A percentile compares a stretch with the other conserved stretches of the same genome.
Evolutionary conservation across 2,797 vertebrate species (phyloP).

Genomic region (Cyclura pinguis): DNA sequence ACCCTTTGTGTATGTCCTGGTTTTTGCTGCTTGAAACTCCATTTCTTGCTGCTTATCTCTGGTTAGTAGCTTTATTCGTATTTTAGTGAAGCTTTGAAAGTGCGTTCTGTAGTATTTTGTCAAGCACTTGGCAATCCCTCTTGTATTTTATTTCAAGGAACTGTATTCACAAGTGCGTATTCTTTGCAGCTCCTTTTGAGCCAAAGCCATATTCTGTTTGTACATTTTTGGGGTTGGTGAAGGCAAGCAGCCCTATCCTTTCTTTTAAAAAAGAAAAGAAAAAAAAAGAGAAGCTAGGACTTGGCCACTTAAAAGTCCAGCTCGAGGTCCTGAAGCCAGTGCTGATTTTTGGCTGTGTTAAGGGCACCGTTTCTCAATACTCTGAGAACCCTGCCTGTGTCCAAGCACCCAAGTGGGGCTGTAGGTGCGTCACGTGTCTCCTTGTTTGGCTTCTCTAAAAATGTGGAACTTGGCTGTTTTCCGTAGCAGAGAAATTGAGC

Average conservation of each 20-base stretch:
- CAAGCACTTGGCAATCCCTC: conserved; percentile 2
- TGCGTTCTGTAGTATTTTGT: neutral
- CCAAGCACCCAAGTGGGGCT: neutral
- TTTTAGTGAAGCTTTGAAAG: conserved; percentile 61
- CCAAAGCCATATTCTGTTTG: conserved; percentile 47
- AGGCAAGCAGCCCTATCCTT: neutral
- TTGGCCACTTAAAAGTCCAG: conserved; percentile 28
- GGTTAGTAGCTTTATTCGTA: conserved; percentile 37
- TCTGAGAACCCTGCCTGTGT: neutral
- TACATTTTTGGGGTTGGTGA: conserved; percentile 2
- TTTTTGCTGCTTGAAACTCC: conserved; percentile 32
- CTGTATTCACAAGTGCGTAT: conserved; percentile 55
- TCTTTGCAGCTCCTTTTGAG: conserved; percentile 36
- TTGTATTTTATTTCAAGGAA: conserved; percentile 19
- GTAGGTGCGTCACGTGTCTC: neutral
- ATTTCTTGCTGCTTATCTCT: conserved; percentile 46
- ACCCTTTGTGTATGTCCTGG: neutral
- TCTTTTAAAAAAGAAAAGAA: neutral
- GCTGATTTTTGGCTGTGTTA: conserved; percentile 72
- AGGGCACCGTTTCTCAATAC: conserved; percentile 45
- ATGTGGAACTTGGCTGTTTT: neutral
- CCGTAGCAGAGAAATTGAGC: neutral
- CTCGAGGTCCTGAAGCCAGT: conserved; percentile 62
- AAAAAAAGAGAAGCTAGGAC: conserved; percentile 23
- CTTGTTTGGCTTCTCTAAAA: neutral